Conservation (phyloP, 2,113 vertebrate species). For the Centrocercus urophasianus region DNA sequence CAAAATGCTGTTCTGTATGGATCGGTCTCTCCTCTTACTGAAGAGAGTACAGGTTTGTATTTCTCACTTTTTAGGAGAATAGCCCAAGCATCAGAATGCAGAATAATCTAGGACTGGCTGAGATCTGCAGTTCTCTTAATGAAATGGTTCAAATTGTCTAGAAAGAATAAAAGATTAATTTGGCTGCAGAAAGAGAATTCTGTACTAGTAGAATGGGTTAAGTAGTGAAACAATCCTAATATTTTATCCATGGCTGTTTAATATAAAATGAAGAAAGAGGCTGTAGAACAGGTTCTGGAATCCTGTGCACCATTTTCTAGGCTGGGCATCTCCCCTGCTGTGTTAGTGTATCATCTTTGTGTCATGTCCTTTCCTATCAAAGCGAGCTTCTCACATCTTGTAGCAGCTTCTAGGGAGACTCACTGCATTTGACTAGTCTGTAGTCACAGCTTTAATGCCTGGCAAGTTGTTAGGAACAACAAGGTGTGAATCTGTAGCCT, state of each 20-base stretch:
- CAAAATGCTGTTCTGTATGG: background rate
- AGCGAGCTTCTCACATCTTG: background rate
- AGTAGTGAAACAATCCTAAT: background rate
- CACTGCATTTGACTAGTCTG: background rate
- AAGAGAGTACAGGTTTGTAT: background rate
- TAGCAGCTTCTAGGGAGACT: background rate
- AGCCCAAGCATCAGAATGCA: background rate
- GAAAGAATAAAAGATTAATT: background rate
- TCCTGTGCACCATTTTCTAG: background rate
- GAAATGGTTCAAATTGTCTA: background rate
- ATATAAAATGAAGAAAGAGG: background rate
- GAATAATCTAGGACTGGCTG: background rate
- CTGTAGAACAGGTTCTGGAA: background rate
- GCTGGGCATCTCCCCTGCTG: background rate
- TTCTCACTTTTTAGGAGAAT: background rate
- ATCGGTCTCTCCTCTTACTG: background rate
- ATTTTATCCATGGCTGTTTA: background rate
- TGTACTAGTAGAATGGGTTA: background rate
- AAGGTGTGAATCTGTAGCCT: background rate
- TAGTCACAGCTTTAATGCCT: background rate
- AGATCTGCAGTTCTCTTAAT: background rate
- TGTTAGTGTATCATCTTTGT: fast-evolving
- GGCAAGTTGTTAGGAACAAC: background rate
- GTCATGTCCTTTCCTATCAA: background rate
- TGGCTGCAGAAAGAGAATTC: conserved; percentile 1